Percentiles rank a stretch among this genome's conserved stretches.
Conservation (phyloP, 2,888 invertebrate genomes). For the Ophion obscuratus region DNA sequence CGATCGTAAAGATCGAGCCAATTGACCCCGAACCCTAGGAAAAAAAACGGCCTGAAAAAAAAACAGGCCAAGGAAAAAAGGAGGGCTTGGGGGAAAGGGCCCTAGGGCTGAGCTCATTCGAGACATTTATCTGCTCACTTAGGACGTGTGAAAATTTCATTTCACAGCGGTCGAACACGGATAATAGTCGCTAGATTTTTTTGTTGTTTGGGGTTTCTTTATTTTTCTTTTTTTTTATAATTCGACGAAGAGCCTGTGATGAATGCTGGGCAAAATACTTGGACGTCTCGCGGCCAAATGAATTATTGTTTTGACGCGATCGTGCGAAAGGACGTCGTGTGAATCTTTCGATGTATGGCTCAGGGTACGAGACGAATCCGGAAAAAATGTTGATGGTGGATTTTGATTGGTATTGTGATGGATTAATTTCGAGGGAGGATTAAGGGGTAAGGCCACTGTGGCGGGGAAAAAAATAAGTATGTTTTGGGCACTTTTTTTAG, state of each 20-base stretch:
- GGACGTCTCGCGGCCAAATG: conserved; percentile 28
- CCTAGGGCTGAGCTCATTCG: conserved; percentile 12
- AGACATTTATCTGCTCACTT: conserved; percentile 57
- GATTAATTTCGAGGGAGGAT: background rate
- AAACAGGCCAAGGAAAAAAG: conserved; percentile 9
- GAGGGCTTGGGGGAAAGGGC: conserved; percentile 8
- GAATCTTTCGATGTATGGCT: conserved; percentile 18
- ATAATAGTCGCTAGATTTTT: conserved; percentile 70
- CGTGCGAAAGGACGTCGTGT: conserved; percentile 60
- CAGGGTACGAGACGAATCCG: background rate
- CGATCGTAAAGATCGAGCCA: conserved; percentile 62
- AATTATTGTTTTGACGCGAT: conserved; percentile 52
- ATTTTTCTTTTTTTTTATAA: conserved; percentile 5
- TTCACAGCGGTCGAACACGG: conserved; percentile 78
- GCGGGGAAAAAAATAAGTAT: too few relatives aligned
- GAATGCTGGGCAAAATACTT: background rate
- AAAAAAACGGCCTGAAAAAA: conserved; percentile 57
- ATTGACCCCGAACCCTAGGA: conserved; percentile 57
- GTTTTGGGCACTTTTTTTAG: too few relatives aligned
- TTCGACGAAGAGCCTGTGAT: background rate
- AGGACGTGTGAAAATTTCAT: conserved; percentile 78
- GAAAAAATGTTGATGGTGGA: background rate
- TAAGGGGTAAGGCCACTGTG: too few relatives aligned
- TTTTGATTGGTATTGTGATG: background rate
- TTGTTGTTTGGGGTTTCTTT: background rate